These are phyloP conservation scores for Anarhynchus alexandrinus DNA, from an alignment of 2,113 vertebrate genomes.

Conservation along the genomic window DNA sequence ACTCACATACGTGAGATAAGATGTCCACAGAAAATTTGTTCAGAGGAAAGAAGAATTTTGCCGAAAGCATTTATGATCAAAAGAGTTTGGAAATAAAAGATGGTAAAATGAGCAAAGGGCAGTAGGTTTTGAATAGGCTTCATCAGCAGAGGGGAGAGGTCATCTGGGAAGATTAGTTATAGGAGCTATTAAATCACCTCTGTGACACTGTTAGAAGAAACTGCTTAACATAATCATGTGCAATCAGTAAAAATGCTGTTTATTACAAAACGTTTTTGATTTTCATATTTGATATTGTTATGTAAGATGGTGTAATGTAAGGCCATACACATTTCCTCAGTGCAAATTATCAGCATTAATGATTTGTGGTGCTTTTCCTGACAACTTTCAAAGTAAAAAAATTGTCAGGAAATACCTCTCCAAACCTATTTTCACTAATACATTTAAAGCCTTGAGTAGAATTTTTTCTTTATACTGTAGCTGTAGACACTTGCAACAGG, in stretches of 20 bases:
- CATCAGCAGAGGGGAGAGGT: conserved; percentile 95
- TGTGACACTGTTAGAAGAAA: conserved; percentile 85
- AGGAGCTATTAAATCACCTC: conserved; percentile 88
- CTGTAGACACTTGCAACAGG: neutral
- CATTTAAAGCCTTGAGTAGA: conserved; percentile 15
- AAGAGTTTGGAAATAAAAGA: conserved; percentile 76
- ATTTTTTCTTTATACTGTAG: neutral
- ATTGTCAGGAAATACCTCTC: conserved; percentile 24
- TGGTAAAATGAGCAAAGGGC: conserved; percentile 83
- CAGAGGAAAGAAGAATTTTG: conserved; percentile 76
- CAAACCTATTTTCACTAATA: conserved; percentile 39
- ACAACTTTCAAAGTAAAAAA: conserved; percentile 65
- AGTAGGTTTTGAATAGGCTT: conserved; percentile 92
- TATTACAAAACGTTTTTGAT: conserved; percentile 85
- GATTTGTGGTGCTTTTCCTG: conserved; percentile 57
- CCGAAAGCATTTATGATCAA: conserved; percentile 84
- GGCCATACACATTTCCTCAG: conserved; percentile 59
- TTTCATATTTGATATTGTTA: conserved; percentile 77
- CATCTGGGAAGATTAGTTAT: conserved; percentile 87
- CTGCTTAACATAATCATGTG: conserved; percentile 94
- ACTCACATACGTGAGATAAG: conserved; percentile 30
- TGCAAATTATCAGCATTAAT: conserved; percentile 65
- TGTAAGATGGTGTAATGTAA: conserved; percentile 60
- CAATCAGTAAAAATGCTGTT: conserved; percentile 97
- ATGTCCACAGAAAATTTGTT: conserved; percentile 57